Percentiles rank a stretch among this genome's conserved stretches.
Evolutionary conservation across 35 echinoderm and acorn worm species (phyloP).

Genomic region (Holothuria glaberrima): DNA sequence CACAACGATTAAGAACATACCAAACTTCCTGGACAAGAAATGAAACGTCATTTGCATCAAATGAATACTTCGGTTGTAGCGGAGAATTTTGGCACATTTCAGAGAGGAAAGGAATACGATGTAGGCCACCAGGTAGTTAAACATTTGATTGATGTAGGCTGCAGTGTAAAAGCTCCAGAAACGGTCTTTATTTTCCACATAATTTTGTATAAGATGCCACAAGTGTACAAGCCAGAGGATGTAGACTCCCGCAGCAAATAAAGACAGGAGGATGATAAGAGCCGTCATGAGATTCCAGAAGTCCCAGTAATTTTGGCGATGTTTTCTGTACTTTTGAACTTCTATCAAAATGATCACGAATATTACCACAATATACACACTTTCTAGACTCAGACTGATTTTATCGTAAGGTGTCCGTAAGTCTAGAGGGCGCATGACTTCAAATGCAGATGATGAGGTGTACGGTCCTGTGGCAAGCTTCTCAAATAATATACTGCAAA

Average conservation of each 20-base stretch:
- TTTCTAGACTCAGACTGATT: slow-evolving; percentile 74
- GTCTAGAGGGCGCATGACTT: slow-evolving; percentile 57
- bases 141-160: slow-evolving; percentile 57
- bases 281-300: slow-evolving; percentile 80
- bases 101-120: slow-evolving; percentile 76
- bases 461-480: slow-evolving; percentile 48
- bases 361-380: slow-evolving; percentile 77
- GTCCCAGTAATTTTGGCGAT: slow-evolving; percentile 61
- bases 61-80: slow-evolving; percentile 81
- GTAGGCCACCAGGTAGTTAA: slow-evolving; percentile 58
- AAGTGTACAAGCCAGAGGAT: slow-evolving; percentile 29
- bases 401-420: slow-evolving; percentile 50
- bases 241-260: slow-evolving; percentile 53
- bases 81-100: slow-evolving; percentile 84
- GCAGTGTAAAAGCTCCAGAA: slow-evolving; percentile 69
- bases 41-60: slow-evolving; percentile 63
- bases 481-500: slow-evolving; percentile 74
- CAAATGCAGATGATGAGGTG: slow-evolving; percentile 37
- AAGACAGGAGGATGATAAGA: slow-evolving; percentile 65
- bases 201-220: slow-evolving; percentile 23
- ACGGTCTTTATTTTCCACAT: background rate
- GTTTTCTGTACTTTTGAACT: slow-evolving; percentile 40
- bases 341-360: slow-evolving; percentile 72
- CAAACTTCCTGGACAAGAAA: slow-evolving; percentile 40
- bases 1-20: slow-evolving; percentile 31